Evolutionary conservation across 37 sponge, comb jelly and placozoan genomes (phyloP).

Genomic region (Mnemiopsis leidyi): DNA sequence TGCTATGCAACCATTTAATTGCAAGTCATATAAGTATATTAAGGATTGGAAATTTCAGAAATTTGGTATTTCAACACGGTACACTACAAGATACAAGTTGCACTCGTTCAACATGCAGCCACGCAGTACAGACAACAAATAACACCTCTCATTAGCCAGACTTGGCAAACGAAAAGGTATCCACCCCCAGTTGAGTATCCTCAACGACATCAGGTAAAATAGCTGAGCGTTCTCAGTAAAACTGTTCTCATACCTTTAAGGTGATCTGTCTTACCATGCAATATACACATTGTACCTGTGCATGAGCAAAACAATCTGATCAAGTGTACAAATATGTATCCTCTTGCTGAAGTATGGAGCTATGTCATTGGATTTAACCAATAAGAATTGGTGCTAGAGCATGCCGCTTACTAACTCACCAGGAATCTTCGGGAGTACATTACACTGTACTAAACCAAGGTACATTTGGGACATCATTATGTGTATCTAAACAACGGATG

Average conservation of each 20-base stretch:
- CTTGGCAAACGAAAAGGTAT: background rate
- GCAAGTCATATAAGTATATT: background rate
- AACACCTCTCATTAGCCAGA: background rate
- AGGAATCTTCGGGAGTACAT: background rate
- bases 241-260: background rate
- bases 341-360: background rate
- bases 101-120: background rate
- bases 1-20: background rate
- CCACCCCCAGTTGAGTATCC: background rate
- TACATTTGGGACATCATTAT: too few species aligned
- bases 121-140: background rate
- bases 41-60: background rate
- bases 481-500: background rate
- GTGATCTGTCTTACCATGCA: background rate
- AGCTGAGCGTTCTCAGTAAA: background rate
- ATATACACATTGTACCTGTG: background rate
- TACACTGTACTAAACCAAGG: too few species aligned
- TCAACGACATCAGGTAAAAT: background rate
- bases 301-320: background rate
- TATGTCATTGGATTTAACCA: background rate
- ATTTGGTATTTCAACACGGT: constrained; percentile 12
- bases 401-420: background rate
- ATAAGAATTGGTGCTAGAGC: background rate
- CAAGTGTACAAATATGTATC: background rate
- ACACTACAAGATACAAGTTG: background rate